Evolutionary conservation across 2,888 invertebrate species (phyloP), one percentile per base, ranked within the genome.

Genomic region (Anodontia alba): DNA sequence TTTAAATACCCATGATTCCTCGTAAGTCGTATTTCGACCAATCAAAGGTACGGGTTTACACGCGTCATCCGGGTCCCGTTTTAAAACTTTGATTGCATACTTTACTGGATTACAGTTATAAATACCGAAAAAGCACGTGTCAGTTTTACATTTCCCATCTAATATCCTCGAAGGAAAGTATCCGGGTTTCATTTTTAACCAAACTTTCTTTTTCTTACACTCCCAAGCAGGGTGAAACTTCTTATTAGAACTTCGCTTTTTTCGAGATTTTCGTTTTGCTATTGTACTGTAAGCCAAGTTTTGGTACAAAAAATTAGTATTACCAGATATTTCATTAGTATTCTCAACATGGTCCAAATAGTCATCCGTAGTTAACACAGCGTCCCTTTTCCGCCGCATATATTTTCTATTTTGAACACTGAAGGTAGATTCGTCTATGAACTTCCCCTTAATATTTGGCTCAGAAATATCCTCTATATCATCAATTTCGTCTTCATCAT

Each of bases 1-100:
- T 51, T 87, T 86, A 57, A 91, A 86, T 36, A 80, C 79, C 92
- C 93, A 93, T 5, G 86, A 78, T 80, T 93, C 92, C 78, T 92
- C 92, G 72, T 90, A 92, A 0, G 89, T 89, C 2, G 90, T 90
- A 67, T 87, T 86, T 42, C 81, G 76, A 23, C 91, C 89, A 54
- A 88, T 77, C 54, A 84, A 81, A 7, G 93, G 93, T 36, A 92
- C 80, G 0, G 93, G 93, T 49, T 91, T 90, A 80, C 93, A 93
- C 33, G 86, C 88, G 73, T 89, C 83, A 46, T 85, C 81, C 20
- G 90, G 91, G 81, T 92, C 91, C 75, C 92, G 67, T 81, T 89
- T 87, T 73, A 93, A 82, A 69, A 93, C 84, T 82, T 90, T 89
- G 57, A 93, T 88, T 70, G 88, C 83, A 83, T 93, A 93, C 71